Evolutionary conservation across 2,113 vertebrate species (phyloP).

Genomic region (Apodemus sylvaticus): DNA sequence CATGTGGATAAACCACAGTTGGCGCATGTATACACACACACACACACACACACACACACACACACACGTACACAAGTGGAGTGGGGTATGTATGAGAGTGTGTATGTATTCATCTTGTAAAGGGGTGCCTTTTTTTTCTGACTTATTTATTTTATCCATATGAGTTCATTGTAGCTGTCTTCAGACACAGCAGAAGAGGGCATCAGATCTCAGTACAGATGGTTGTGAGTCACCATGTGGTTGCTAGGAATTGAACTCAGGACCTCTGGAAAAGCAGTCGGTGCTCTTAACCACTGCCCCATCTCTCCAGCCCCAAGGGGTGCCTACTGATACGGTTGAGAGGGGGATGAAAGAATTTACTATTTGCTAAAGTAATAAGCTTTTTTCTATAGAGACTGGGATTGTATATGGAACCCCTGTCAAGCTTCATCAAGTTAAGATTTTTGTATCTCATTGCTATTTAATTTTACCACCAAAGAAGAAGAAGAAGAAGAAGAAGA

Average conservation of each 20-base stretch:
- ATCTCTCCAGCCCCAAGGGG: too few relatives aligned
- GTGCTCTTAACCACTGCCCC: too few relatives aligned
- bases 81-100: background rate
- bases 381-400: background rate
- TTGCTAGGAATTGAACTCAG: too few relatives aligned
- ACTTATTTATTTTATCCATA: too few relatives aligned
- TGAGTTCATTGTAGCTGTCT: too few relatives aligned
- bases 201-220: too few relatives aligned
- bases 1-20: background rate
- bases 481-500: too few relatives aligned
- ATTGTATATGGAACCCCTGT: background rate
- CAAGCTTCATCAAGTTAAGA: constrained; percentile 22
- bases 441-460: background rate
- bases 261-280: too few relatives aligned
- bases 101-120: background rate
- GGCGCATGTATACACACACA: background rate
- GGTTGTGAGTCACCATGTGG: too few relatives aligned
- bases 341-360: background rate
- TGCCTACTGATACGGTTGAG: background rate
- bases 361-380: background rate
- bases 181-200: too few relatives aligned
- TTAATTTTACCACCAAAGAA: background rate
- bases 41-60: background rate
- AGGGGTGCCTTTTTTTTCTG: too few relatives aligned
- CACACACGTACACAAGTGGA: background rate